These are phyloP conservation scores for Pitta sordida DNA, from an alignment of 2,113 vertebrate species.

Conservation along the genomic window DNA sequence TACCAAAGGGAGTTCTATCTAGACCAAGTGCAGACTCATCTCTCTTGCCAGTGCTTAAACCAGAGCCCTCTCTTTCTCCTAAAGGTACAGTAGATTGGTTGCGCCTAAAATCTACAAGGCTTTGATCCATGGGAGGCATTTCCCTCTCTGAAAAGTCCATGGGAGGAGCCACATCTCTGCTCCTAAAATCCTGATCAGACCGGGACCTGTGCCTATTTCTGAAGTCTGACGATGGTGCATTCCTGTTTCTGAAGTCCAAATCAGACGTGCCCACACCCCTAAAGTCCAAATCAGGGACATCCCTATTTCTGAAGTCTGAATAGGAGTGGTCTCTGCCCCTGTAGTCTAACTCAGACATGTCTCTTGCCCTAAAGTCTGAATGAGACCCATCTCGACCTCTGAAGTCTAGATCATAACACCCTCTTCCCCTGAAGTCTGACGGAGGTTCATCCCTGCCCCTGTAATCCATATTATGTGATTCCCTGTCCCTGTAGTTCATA, in stretches of 20 bases:
- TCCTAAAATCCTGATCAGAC: conserved; percentile 84
- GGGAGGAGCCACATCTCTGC: conserved; percentile 80
- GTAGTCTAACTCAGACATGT: conserved; percentile 80
- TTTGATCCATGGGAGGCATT: conserved; percentile 74
- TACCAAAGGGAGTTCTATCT: conserved; percentile 70
- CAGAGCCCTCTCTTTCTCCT: conserved; percentile 72
- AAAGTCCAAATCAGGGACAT: conserved; percentile 78
- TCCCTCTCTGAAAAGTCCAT: conserved; percentile 88
- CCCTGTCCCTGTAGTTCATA: conserved; percentile 83
- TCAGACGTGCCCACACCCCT: conserved; percentile 76
- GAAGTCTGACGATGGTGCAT: conserved; percentile 76
- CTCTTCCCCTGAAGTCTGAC: conserved; percentile 80
- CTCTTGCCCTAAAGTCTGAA: conserved; percentile 80
- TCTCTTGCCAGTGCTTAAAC: conserved; percentile 68
- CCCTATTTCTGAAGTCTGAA: conserved; percentile 85
- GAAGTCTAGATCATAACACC: conserved; percentile 84
- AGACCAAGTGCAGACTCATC: conserved; percentile 69
- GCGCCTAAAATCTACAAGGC: conserved; percentile 68
- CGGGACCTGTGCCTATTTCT: conserved; percentile 82
- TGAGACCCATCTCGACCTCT: conserved; percentile 81
- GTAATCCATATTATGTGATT: conserved; percentile 83
- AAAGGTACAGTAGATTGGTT: conserved; percentile 63
- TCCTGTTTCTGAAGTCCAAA: conserved; percentile 84
- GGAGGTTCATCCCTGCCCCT: conserved; percentile 82
- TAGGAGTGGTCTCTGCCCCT: conserved; percentile 81